phyloP scores from a whole-genome alignment of 23 tunicate species.

The Diplosoma virens region DNA sequence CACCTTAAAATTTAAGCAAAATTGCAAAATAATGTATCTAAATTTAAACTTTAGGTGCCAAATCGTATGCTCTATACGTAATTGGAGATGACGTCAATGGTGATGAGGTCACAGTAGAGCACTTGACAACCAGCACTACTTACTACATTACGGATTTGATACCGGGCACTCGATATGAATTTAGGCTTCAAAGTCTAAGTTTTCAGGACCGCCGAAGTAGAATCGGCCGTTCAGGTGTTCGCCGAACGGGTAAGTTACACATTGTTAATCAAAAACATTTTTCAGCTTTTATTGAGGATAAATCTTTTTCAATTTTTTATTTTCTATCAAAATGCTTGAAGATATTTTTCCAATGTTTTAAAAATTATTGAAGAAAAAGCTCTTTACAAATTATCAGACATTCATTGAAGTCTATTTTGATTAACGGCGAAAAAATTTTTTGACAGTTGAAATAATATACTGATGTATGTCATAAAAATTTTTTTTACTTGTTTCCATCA shows the following conservation, averaged over 20 bases:
- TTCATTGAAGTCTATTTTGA: too few species aligned
- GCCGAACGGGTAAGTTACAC: slow-evolving; percentile 5
- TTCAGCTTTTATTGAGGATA: not conserved
- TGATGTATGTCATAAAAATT: too few species aligned
- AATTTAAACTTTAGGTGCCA: slow-evolving; percentile 49
- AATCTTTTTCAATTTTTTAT: not conserved
- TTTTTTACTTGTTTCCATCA: too few species aligned
- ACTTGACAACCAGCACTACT: not conserved
- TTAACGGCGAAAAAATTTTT: too few species aligned
- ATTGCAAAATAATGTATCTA: too few species aligned
- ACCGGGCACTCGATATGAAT: slow-evolving; percentile 51
- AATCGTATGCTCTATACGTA: slow-evolving; percentile 37
- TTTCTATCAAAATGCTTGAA: not conserved
- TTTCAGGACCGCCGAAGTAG: slow-evolving; percentile 32
- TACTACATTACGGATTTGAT: slow-evolving; percentile 15
- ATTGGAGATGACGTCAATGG: slow-evolving; percentile 4
- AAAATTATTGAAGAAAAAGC: too few species aligned
- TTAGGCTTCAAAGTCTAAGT: slow-evolving; percentile 46
- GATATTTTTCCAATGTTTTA: not conserved
- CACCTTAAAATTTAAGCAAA: too few species aligned
- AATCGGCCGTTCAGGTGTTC: not conserved
- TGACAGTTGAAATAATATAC: too few species aligned
- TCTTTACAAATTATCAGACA: too few species aligned
- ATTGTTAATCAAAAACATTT: too few species aligned
- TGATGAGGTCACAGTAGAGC: slow-evolving; percentile 14